Evolutionary conservation across 2,888 invertebrate genomes (phyloP).

Genomic region (Camptogramma bilineatum): DNA sequence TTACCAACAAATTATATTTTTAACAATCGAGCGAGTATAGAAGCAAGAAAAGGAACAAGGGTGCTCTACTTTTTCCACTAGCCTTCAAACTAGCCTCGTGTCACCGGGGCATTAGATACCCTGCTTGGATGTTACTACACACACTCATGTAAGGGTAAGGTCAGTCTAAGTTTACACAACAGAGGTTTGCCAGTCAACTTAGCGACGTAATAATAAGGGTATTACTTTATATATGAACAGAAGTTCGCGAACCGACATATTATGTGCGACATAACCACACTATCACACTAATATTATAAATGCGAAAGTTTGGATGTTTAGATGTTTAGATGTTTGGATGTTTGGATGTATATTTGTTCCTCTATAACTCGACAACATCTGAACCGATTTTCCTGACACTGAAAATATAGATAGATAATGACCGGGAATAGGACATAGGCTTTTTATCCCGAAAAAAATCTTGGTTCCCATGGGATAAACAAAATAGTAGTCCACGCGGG

Average conservation of each 20-base stretch:
- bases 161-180: constrained; percentile 17
- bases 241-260: not conserved
- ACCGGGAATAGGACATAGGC: too few relatives aligned
- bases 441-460: too few relatives aligned
- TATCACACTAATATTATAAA: too few relatives aligned
- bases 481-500: too few relatives aligned
- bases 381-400: too few relatives aligned
- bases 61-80: not conserved
- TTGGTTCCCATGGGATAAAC: too few relatives aligned
- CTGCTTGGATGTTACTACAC: not conserved
- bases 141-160: constrained; percentile 14
- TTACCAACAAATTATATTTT: too few relatives aligned
- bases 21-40: not conserved
- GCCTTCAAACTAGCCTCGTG: not conserved
- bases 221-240: not conserved
- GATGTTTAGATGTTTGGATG: too few relatives aligned
- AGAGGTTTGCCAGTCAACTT: constrained; percentile 12
- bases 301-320: too few relatives aligned
- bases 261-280: not conserved
- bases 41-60: not conserved
- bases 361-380: too few relatives aligned
- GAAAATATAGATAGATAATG: too few relatives aligned
- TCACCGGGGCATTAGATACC: not conserved
- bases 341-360: too few relatives aligned
- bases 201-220: not conserved